Conservation (phyloP, 2,797 vertebrate genomes). For the Alca torda region DNA sequence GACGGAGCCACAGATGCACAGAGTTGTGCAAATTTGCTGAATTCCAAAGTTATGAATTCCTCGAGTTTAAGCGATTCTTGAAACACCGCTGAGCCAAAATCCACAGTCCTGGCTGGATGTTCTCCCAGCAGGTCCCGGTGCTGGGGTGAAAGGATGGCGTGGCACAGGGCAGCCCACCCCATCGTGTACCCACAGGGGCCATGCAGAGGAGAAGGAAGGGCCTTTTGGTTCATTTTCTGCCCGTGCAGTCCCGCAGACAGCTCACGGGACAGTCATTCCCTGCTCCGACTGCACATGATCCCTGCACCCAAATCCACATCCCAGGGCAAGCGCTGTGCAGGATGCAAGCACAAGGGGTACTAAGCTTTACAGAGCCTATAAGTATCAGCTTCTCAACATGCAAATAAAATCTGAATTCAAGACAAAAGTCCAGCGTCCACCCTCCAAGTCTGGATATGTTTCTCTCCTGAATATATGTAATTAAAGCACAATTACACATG, state of each 20-base stretch:
- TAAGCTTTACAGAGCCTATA: not conserved
- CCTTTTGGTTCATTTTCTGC: not conserved
- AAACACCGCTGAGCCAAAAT: not conserved
- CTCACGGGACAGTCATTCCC: not conserved
- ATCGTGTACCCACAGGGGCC: fast-evolving
- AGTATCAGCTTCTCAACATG: not conserved
- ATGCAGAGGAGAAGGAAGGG: fast-evolving
- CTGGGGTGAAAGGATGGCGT: fast-evolving
- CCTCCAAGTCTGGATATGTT: not conserved
- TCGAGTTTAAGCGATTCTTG: not conserved
- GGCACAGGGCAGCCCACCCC: not conserved
- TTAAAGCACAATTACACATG: not conserved
- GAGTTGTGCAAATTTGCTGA: not conserved
- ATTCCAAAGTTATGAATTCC: constrained; percentile 41
- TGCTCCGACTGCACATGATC: fast-evolving
- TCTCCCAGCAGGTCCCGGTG: not conserved
- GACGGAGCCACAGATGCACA: not conserved
- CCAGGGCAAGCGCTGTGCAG: fast-evolving
- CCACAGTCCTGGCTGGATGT: not conserved
- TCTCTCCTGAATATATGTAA: not conserved
- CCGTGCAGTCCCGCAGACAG: not conserved
- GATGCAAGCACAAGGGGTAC: not conserved
- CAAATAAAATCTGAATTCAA: not conserved
- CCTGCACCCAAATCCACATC: not conserved
- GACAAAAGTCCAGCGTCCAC: not conserved